Conservation (phyloP, 2,888 invertebrate genomes). For the Caenorhabditis macrosperma region DNA sequence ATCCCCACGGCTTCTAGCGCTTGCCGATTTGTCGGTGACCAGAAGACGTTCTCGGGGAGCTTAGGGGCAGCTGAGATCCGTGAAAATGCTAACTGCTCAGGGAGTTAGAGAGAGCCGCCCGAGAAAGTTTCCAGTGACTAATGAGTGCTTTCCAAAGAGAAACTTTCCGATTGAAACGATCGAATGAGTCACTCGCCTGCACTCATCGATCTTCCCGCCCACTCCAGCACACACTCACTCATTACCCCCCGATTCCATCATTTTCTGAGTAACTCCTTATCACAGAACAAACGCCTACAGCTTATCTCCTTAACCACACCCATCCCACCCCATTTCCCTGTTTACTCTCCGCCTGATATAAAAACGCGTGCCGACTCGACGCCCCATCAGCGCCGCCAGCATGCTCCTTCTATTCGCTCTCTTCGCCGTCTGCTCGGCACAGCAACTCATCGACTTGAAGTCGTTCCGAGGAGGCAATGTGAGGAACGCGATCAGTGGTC, state of each 20-base stretch:
- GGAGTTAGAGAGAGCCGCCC: too few species aligned
- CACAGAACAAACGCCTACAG: not conserved
- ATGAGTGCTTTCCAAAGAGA: too few species aligned
- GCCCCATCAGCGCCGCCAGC: too few species aligned
- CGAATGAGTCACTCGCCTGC: not conserved
- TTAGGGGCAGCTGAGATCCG: too few species aligned
- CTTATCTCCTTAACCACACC: conserved; percentile 4
- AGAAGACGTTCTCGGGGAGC: too few species aligned
- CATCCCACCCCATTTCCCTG: not conserved
- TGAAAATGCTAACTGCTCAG: too few species aligned
- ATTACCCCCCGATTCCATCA: not conserved
- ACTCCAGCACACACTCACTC: not conserved
- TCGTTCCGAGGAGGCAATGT: conserved; percentile 12
- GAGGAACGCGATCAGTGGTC: not conserved
- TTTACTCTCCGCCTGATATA: not conserved
- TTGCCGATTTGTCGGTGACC: too few species aligned
- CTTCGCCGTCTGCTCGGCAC: not conserved
- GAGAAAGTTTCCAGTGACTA: too few species aligned
- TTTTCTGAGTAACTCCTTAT: conserved; percentile 15
- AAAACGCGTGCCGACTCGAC: not conserved
- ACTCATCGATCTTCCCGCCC: not conserved
- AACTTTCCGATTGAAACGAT: too few species aligned
- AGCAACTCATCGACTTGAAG: conserved; percentile 17
- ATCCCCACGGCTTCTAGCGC: too few species aligned
- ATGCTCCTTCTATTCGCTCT: not conserved